Evolutionary conservation across 2,797 vertebrate genomes (phyloP).

Genomic region (Scolopax bukidnonensis): DNA sequence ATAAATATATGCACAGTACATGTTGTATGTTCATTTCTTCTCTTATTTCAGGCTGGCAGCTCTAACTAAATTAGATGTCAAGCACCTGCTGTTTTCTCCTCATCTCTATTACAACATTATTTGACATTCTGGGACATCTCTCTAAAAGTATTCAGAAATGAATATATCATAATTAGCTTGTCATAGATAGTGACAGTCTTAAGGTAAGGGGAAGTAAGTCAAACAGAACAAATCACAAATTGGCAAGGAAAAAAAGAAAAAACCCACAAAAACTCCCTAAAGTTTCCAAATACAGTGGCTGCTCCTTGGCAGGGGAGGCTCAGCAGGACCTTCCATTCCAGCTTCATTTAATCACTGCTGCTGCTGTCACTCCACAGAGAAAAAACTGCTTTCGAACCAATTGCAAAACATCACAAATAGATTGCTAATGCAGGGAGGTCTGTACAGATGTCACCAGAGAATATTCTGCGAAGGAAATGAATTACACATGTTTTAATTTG

Average conservation of each 20-base stretch:
- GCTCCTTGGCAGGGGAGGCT: background rate
- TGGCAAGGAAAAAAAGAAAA: background rate
- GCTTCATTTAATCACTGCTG: constrained; percentile 5
- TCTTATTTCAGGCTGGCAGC: constrained; percentile 54
- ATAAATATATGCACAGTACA: background rate
- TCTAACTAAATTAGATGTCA: constrained; percentile 67
- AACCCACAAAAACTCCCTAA: background rate
- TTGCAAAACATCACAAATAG: background rate
- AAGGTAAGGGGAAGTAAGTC: constrained; percentile 36
- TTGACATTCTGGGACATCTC: constrained; percentile 58
- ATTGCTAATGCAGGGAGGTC: background rate
- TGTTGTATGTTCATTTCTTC: constrained; percentile 34
- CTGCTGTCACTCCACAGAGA: background rate
- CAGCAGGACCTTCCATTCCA: background rate
- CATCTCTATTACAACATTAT: constrained; percentile 66
- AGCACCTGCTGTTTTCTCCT: constrained; percentile 52
- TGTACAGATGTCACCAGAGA: constrained; percentile 13
- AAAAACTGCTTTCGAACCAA: background rate
- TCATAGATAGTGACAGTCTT: constrained; percentile 29
- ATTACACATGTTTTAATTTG: constrained; percentile 37
- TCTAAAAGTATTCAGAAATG: constrained; percentile 67
- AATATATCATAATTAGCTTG: constrained; percentile 64
- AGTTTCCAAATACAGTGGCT: background rate
- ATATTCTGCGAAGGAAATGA: background rate
- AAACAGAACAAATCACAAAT: constrained; percentile 35